These are phyloP conservation scores for Drosophila pseudotakahashii DNA, from an alignment of 2,888 invertebrate species.

Conservation along the genomic window DNA sequence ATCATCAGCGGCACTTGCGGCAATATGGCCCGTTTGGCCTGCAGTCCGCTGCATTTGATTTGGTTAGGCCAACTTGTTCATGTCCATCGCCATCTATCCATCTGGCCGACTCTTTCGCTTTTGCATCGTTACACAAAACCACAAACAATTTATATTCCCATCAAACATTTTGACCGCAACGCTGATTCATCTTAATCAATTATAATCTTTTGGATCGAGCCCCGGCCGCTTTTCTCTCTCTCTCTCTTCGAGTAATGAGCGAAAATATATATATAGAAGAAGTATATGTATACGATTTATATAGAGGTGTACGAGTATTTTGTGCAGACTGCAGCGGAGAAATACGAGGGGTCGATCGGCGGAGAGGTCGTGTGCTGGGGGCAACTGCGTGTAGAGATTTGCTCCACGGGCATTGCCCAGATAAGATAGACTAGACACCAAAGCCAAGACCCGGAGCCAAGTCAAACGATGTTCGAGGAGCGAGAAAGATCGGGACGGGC, in stretches of 20 bases:
- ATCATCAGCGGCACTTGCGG: constrained; percentile 50
- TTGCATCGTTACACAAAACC: constrained; percentile 81
- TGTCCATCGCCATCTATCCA: constrained; percentile 39
- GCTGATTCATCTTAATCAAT: constrained; percentile 85
- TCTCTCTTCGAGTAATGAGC: constrained; percentile 75
- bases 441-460: constrained; percentile 24
- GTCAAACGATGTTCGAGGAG: constrained; percentile 40
- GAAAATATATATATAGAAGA: constrained; percentile 46
- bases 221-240: constrained; percentile 29
- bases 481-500: constrained; percentile 31
- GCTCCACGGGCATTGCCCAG: constrained; percentile 73
- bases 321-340: constrained; percentile 22
- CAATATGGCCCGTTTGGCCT: constrained; percentile 39
- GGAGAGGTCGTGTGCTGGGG: constrained; percentile 66
- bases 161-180: constrained; percentile 84
- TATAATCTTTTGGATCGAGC: constrained; percentile 77
- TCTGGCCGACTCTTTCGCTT: constrained; percentile 47
- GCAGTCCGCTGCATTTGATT: constrained; percentile 67
- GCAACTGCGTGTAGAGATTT: constrained; percentile 76
- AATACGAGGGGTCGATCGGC: constrained; percentile 15
- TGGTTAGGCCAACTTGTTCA: constrained; percentile 62
- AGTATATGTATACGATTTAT: too few species aligned
- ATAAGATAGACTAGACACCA: constrained; percentile 54
- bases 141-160: constrained; percentile 84
- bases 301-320: constrained; percentile 3